Base-by-base conservation (phyloP, 1,140 invertebrate species). In the Drosophila tsacasi region DNA sequence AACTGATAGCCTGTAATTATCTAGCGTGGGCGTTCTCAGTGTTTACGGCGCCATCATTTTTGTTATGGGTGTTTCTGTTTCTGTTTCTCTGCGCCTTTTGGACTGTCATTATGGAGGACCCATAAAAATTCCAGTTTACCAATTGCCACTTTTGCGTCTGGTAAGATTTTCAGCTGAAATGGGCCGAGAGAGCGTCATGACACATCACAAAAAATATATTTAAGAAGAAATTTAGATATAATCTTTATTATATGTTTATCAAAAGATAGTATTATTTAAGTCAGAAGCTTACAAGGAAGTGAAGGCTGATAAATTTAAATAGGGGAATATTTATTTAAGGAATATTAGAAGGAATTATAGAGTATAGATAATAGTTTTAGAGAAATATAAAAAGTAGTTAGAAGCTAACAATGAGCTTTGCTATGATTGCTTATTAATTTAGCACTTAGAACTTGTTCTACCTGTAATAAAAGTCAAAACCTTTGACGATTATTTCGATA, bases 1-100 rank as follows among this genome's bases (percentile, higher is more conserved):
- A 67, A 54, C 67, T 79, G 69, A 81, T 86, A 81, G 79, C 69
- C 58, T 75, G 83, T 85, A 85, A 86, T 85, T 86, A 86, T 86
- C 66, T 71, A 81, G 65, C 79, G 83, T 85, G 58, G 83, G 79
- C 83, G 78, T 76, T 82, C 63, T 57, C 75, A 64, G 54, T 82
- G 69, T 76, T 85, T 81, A 85, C 59, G 59, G 62, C 68, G 68
- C 74, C 62, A 67, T 52, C 73, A 49, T 62, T 44, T 42, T 63
- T 55, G 60, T 74, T 66, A 40, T 72, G 57, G 59, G 44, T 63
- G 52, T 71, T 72, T 71, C 55, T 15, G 27, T 68, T 54, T 64
- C 49, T 19, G 67, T 72, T 71, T 63, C 50, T n/a, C 32, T 39
- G 64, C 12, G 64, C 23, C 4, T 37, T 30, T 74, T 19, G 42